A percentile compares a stretch with the other conserved stretches of the same genome.
phyloP scores from a whole-genome alignment of 30 jellyfish, hydroid and myxozoan species.

The Hydra vulgaris region DNA sequence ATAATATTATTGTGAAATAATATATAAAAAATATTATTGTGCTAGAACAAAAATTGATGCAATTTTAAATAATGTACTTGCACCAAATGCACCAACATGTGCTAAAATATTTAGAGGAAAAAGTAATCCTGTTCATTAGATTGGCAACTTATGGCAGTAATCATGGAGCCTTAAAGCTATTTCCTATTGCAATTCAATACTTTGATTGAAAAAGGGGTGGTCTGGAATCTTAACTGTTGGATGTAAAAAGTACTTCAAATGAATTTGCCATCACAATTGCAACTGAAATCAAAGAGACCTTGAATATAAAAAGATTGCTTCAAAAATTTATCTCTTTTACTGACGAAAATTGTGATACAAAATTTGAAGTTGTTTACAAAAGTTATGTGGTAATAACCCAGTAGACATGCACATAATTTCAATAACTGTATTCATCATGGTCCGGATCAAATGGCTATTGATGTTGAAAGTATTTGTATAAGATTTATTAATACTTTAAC shows the following conservation, averaged over 20 bases:
- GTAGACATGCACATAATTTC: background rate
- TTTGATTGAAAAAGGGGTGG: background rate
- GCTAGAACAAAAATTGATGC: background rate
- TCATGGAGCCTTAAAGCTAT: background rate
- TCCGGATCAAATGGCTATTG: background rate
- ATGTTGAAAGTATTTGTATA: background rate
- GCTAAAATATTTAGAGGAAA: background rate
- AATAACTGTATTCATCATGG: background rate
- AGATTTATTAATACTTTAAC: background rate
- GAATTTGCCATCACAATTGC: background rate
- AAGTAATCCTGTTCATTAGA: background rate
- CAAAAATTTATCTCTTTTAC: background rate
- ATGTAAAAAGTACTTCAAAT: background rate
- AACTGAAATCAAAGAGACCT: background rate
- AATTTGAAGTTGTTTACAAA: background rate
- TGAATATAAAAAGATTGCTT: background rate
- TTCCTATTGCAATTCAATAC: background rate
- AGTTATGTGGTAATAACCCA: background rate
- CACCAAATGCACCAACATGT: background rate
- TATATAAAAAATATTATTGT: no score
- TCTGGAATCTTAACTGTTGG: background rate
- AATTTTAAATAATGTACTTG: background rate
- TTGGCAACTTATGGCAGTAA: background rate
- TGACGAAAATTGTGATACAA: background rate
- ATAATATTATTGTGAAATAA: no score